Evolutionary conservation across 2,113 vertebrate genomes (phyloP), one percentile per base, ranked within the genome.

Genomic region (Tachuris rubrigastra): DNA sequence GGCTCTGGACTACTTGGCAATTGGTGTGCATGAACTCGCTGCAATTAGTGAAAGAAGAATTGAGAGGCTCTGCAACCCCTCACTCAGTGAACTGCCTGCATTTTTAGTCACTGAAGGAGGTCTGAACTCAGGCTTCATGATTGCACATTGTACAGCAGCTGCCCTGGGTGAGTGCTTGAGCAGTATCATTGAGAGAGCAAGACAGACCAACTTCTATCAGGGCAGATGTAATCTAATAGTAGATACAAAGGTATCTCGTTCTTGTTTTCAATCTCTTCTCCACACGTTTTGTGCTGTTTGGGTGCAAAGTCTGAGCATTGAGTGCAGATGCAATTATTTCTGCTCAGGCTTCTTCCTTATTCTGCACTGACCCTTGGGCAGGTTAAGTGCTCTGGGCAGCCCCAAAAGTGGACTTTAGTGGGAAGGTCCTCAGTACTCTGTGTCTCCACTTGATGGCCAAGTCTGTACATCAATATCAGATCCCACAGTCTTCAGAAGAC

Each of bases 91-190:
- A 79, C 97, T 99, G 82, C 99, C 99, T 31, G 98, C 99, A 11
- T 99, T 99, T 97, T 98, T 99, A 62, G 99, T 99, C 90, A 98
- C 99, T 2, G 99, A 99, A 94, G 99, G 99, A 21, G 99, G 99
- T 16, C 98, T 99, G 83, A 99, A 99, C 97, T 99, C 99, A 1
- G 99, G 99, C 10, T 99, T 99, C 97, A 99, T 99, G 99, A 99
- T 99, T 25, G 99, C 99, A 31, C 99, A 99, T 95, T 99, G 99
- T 95, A 99, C 99, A 5, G 99, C 99, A 8, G 99, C 99, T 14
- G 97, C 99, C 55, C 97, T 99, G 55, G 99, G 99, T 99, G 77
- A 97, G 98, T 94, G 21, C 35, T n/a, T 58, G 23, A 79, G 41
- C 21, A 79, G 5, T 41, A 46, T 13, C 23, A 33, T 2, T 27